phyloP scores from a whole-genome alignment of 2,113 vertebrate genomes.

The Tychaedon coryphoeus region DNA sequence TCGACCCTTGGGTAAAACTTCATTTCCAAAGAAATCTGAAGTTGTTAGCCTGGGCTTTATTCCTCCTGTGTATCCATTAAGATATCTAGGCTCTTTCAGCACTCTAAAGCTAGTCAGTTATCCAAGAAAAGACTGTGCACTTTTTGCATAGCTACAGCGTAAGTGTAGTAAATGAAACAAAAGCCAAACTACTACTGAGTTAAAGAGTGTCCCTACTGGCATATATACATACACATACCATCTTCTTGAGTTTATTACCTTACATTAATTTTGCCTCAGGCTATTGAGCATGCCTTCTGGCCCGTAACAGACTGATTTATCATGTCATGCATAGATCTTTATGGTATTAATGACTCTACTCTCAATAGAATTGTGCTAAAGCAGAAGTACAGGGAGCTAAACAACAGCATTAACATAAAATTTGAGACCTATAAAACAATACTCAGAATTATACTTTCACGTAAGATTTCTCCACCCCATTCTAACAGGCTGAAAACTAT shows the following conservation, averaged over 20 bases:
- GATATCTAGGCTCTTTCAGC: background rate
- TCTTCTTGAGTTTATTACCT: background rate
- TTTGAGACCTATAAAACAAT: background rate
- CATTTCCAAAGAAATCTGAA: background rate
- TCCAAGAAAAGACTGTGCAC: background rate
- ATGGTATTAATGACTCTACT: background rate
- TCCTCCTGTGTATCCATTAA: background rate
- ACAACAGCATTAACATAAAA: background rate
- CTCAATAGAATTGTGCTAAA: background rate
- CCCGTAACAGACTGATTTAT: background rate
- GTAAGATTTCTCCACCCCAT: background rate
- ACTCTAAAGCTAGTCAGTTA: background rate
- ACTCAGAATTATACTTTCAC: background rate
- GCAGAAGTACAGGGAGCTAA: background rate
- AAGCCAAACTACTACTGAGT: background rate
- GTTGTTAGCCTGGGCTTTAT: background rate
- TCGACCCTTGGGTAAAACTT: background rate
- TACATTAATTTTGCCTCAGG: background rate
- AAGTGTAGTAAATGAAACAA: background rate
- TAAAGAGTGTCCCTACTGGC: background rate
- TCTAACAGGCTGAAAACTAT: background rate
- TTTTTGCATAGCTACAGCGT: background rate
- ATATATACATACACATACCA: too few species aligned
- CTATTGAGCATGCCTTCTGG: background rate
- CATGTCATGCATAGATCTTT: background rate